Percentiles rank a stretch among this genome's conserved stretches.
Evolutionary conservation across 2,113 vertebrate genomes (phyloP).

Genomic region (Halcyon senegalensis): DNA sequence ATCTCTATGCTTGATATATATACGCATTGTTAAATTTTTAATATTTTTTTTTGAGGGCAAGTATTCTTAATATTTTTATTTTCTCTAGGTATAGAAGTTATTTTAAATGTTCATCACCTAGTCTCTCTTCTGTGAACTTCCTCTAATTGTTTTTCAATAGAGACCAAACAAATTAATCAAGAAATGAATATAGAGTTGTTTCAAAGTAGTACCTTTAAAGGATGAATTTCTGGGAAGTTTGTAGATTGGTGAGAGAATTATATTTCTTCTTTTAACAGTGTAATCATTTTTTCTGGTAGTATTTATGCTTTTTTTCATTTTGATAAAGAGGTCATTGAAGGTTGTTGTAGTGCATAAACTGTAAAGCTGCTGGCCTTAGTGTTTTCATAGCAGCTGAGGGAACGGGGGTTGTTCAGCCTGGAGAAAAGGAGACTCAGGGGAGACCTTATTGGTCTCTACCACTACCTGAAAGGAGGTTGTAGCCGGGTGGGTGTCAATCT

Average conservation of each 20-base stretch:
- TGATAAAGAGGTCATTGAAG: background rate
- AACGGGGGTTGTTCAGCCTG: background rate
- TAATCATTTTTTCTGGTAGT: background rate
- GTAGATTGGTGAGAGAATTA: background rate
- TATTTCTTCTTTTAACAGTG: background rate
- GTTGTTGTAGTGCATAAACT: background rate
- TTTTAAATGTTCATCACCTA: background rate
- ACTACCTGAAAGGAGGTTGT: background rate
- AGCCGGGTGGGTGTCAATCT: rapidly evolving
- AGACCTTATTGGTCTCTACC: background rate
- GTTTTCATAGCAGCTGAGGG: background rate
- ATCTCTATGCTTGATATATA: background rate
- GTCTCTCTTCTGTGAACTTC: background rate
- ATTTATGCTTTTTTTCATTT: background rate
- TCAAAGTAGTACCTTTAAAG: background rate
- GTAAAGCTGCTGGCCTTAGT: background rate
- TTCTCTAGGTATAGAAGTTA: background rate
- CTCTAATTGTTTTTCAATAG: background rate
- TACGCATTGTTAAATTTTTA: background rate
- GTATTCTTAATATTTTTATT: background rate
- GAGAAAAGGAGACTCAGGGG: background rate
- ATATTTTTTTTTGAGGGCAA: background rate
- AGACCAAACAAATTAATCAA: background rate
- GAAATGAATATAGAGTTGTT: background rate
- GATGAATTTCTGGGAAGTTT: background rate